Evolutionary conservation across 2,113 vertebrate species (phyloP).

Genomic region (Gobio gobio): DNA sequence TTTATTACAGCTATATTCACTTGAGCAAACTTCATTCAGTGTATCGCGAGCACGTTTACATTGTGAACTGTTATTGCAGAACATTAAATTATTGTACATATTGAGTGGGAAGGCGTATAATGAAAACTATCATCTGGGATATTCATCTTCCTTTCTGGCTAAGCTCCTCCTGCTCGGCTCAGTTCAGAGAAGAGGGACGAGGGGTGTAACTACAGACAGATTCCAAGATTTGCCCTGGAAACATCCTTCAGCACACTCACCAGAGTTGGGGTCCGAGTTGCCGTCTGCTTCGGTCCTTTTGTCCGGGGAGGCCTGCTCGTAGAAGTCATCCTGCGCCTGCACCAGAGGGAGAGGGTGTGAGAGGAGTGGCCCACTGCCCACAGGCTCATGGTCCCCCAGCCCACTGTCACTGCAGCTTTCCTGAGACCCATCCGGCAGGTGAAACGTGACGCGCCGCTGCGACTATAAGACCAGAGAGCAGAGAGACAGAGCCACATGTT

Average conservation of each 20-base stretch:
- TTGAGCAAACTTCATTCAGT: background rate
- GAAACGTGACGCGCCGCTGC: conserved; percentile 98
- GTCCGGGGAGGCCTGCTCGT: conserved; percentile 97
- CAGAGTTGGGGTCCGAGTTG: conserved; percentile 98
- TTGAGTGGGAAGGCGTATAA: conserved; percentile 3
- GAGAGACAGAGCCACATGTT: conserved; percentile 76
- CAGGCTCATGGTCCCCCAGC: conserved; percentile 97
- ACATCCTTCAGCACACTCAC: conserved; percentile 76
- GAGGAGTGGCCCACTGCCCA: conserved; percentile 95
- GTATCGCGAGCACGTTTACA: background rate
- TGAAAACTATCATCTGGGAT: background rate
- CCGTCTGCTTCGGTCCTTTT: conserved; percentile 99
- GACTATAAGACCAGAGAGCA: conserved; percentile 96
- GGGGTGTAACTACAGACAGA: background rate
- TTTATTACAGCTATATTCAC: background rate
- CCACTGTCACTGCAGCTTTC: conserved; percentile 99
- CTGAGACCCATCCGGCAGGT: conserved; percentile 99
- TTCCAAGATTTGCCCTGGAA: background rate
- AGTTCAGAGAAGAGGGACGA: background rate
- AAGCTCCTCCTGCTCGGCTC: background rate
- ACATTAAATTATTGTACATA: background rate
- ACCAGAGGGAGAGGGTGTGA: conserved; percentile 99
- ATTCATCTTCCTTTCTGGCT: background rate
- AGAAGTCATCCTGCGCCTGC: conserved; percentile 99
- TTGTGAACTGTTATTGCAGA: background rate